Evolutionary conservation across 2,888 invertebrate species (phyloP), one percentile per base, ranked within the genome.

Genomic region (Diarsia brunnea): DNA sequence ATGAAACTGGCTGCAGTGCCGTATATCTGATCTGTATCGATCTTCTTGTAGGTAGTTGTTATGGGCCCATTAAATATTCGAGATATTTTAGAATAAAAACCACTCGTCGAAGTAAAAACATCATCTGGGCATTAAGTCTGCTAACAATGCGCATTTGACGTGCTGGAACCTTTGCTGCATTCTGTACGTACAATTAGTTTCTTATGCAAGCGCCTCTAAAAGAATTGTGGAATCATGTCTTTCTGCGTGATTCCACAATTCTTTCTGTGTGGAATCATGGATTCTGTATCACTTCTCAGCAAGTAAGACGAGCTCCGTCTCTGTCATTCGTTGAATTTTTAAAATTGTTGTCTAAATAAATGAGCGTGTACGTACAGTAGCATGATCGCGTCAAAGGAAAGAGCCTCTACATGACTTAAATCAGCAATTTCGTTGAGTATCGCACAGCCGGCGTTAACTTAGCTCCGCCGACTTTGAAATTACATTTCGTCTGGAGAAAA

Each of bases 391-490:
- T 90, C 88, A 88, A 91, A 89, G 86, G 82, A 86, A 88, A 88
- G 85, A 82, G 75, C 81, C 85, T 82, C 83, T 77, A 84, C 89
- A 89, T 89, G 90, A 90, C 88, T 86, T 89, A 91, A 91, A 92
- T 92, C 91, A 90, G 89, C 91, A 91, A 92, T 93, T 92, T 93
- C 89, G 91, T 89, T 89, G 91, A 91, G 91, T 92, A 92, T 92
- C 90, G 86, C 89, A 79, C 85, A 88, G 90, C 87, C 89, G 89
- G 79, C 89, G 91, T 91, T 92, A 92, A 91, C 89, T 92, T 90
- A 89, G 90, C 90, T 88, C 90, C 88, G 87, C 79, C 89, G 91
- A 89, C 91, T 93, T 91, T 93, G 92, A 92, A 92, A 91, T 91
- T 89, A 89, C 92, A 89, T 90, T 91, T 91, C 87, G 89, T 89